Evolutionary conservation across 2,797 vertebrate genomes (phyloP).

Genomic region (Macropodus opercularis): DNA sequence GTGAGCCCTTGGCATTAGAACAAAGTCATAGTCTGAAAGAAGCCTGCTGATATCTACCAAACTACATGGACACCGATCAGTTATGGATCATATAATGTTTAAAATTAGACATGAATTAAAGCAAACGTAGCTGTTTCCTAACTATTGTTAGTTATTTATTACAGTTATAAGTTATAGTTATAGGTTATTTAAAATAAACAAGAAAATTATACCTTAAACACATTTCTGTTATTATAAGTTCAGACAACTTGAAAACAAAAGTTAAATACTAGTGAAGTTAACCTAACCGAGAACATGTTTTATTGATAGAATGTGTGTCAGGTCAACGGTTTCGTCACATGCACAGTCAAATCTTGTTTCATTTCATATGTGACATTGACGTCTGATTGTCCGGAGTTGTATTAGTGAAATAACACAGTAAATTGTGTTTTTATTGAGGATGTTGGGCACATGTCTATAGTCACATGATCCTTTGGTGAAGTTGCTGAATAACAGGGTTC

Average conservation of each 20-base stretch:
- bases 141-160: too few relatives aligned
- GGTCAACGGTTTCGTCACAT: too few relatives aligned
- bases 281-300: too few relatives aligned
- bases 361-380: conserved; percentile 11
- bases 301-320: too few relatives aligned
- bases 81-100: background rate
- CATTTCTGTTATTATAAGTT: too few relatives aligned
- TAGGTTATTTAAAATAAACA: too few relatives aligned
- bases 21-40: conserved; percentile 10
- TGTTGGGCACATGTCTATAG: conserved; percentile 33
- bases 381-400: conserved; percentile 7
- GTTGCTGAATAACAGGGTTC: conserved; percentile 58
- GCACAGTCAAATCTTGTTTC: background rate
- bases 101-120: too few relatives aligned
- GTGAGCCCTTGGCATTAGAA: conserved; percentile 8
- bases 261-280: too few relatives aligned
- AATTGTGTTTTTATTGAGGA: conserved; percentile 21
- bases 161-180: too few relatives aligned
- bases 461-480: conserved; percentile 50
- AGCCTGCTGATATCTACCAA: background rate
- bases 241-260: too few relatives aligned
- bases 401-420: conserved; percentile 17
- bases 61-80: background rate
- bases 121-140: too few relatives aligned
- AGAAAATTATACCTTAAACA: too few relatives aligned